Evolutionary conservation across 2,113 vertebrate genomes (phyloP).

Genomic region (Callipepla californica): DNA sequence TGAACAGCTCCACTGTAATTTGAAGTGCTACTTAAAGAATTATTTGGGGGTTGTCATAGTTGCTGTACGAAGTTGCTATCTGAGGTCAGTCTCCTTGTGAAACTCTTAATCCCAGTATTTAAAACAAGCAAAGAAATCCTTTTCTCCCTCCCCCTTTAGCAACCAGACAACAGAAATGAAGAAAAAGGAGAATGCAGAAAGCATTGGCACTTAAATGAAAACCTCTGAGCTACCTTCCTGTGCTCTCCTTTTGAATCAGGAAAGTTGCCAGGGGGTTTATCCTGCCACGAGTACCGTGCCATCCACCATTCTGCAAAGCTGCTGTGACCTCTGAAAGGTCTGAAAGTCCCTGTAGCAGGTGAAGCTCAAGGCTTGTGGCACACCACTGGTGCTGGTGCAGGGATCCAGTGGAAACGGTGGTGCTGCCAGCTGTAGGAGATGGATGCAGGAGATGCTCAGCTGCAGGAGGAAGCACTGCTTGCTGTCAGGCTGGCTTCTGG

Average conservation of each 20-base stretch:
- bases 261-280: background rate
- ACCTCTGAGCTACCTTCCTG: background rate
- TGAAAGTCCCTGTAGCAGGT: background rate
- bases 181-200: background rate
- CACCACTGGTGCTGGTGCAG: accelerated
- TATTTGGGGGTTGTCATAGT: background rate
- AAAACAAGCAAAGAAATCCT: background rate
- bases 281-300: background rate
- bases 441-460: background rate
- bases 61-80: background rate
- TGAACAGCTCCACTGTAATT: background rate
- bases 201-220: accelerated
- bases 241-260: background rate
- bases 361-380: accelerated
- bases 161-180: background rate
- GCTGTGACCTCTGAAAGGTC: background rate
- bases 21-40: background rate
- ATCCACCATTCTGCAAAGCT: background rate
- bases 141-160: background rate
- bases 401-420: accelerated
- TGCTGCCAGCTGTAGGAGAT: background rate
- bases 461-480: background rate
- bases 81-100: background rate
- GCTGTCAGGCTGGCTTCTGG: background rate
- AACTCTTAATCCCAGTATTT: background rate